phyloP scores from a whole-genome alignment of 1,140 invertebrate species.

The Steinernema feltiae region DNA sequence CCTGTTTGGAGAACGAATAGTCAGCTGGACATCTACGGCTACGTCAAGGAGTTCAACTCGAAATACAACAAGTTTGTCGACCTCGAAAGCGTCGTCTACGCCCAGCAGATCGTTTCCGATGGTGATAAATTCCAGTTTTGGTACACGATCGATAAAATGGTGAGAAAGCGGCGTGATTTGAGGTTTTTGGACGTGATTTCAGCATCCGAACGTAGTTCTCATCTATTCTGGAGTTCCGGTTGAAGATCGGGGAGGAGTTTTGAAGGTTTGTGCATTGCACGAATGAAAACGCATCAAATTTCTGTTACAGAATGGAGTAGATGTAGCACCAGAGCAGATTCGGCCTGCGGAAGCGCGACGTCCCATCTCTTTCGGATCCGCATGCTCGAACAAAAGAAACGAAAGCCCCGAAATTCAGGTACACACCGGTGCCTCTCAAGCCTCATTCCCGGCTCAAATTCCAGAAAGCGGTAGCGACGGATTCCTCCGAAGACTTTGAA shows the following conservation, averaged over 20 bases:
- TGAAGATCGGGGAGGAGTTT: too few relatives aligned
- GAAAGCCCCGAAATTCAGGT: too few relatives aligned
- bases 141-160: not conserved
- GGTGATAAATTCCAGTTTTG: not conserved
- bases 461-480: not conserved
- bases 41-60: not conserved
- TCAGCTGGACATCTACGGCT: not conserved
- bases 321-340: too few relatives aligned
- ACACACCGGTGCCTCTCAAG: too few relatives aligned
- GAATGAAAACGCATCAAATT: too few relatives aligned
- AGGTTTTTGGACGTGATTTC: not conserved
- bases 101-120: not conserved
- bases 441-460: too few relatives aligned
- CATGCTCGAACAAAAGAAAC: too few relatives aligned
- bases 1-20: not conserved
- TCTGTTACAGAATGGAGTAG: too few relatives aligned
- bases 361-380: too few relatives aligned
- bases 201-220: not conserved
- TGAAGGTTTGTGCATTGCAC: too few relatives aligned
- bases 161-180: not conserved
- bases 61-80: not conserved
- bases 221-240: not conserved
- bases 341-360: too few relatives aligned
- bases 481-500: too few relatives aligned
- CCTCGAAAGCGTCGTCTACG: not conserved